These are phyloP conservation scores for Anniella stebbinsi DNA, from an alignment of 2,797 vertebrate genomes.

Conservation along the genomic window DNA sequence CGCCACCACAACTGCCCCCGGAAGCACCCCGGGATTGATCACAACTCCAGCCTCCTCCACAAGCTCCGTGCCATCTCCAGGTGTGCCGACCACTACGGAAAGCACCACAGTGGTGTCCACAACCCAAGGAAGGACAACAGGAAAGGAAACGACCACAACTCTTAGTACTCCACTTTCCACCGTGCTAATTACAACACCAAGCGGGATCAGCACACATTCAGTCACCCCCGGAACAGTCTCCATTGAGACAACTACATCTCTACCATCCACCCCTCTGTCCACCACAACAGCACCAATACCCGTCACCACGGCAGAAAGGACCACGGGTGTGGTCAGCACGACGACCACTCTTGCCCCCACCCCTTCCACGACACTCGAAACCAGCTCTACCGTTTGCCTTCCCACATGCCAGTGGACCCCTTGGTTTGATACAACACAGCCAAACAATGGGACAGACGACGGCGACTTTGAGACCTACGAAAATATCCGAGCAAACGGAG, in stretches of 20 bases:
- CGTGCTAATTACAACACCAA: too few relatives aligned
- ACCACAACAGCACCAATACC: too few relatives aligned
- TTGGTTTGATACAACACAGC: conserved; percentile 50
- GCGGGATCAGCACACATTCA: too few relatives aligned
- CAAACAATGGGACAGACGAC: fast-evolving
- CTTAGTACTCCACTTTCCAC: background rate
- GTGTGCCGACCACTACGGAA: too few relatives aligned
- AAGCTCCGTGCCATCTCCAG: too few relatives aligned
- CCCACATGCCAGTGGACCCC: background rate
- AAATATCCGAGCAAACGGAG: background rate
- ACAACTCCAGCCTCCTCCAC: background rate
- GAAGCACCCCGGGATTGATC: too few relatives aligned
- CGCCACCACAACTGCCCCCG: fast-evolving
- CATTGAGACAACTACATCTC: background rate
- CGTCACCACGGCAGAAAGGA: too few relatives aligned
- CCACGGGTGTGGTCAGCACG: too few relatives aligned
- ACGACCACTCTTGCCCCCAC: too few relatives aligned
- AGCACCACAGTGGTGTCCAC: background rate
- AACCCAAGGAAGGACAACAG: background rate
- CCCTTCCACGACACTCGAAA: too few relatives aligned
- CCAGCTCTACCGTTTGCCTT: fast-evolving
- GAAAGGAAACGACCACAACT: background rate
- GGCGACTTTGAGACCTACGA: conserved; percentile 46
- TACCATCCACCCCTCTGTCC: background rate
- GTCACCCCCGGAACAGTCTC: background rate